Evolutionary conservation across 2,888 invertebrate species (phyloP).

Genomic region (Drosophila mimetica): DNA sequence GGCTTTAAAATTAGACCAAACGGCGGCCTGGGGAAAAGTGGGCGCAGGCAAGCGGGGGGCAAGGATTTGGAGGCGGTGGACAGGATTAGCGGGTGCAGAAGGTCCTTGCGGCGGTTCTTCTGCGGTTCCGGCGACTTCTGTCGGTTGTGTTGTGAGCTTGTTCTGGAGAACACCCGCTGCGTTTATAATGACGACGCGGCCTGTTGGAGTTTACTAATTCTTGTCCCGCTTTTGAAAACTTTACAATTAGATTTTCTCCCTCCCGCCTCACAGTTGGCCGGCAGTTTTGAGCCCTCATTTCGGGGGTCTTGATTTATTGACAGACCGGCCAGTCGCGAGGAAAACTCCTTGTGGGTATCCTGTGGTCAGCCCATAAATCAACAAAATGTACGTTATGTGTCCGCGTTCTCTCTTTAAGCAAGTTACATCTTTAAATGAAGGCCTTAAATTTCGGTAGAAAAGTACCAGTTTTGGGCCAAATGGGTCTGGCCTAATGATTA

Average conservation of each 20-base stretch:
- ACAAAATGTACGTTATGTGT: conserved; percentile 67
- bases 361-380: conserved; percentile 59
- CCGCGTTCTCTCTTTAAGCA: conserved; percentile 38
- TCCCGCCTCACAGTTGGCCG: conserved; percentile 20
- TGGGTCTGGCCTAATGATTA: conserved; percentile 64
- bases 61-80: conserved; percentile 7
- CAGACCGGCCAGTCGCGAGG: conserved; percentile 38
- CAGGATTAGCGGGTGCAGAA: conserved; percentile 15
- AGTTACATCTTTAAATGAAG: conserved; percentile 4
- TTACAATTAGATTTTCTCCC: conserved; percentile 73
- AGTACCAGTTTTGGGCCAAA: conserved; percentile 8
- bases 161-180: conserved; percentile 40
- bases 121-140: conserved; percentile 5
- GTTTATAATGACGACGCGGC: conserved; percentile 63
- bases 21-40: conserved; percentile 2
- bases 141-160: conserved; percentile 25
- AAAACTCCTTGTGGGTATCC: conserved; percentile 39
- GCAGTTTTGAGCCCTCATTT: conserved; percentile 16
- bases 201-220: conserved; percentile 49
- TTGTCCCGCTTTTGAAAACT: conserved; percentile 66
- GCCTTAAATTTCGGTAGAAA: conserved; percentile 21
- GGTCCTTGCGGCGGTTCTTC: background rate
- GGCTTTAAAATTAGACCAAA: conserved; percentile 72
- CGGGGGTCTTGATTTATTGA: conserved; percentile 69
- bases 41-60: background rate